Evolutionary conservation across 1,140 invertebrate genomes (phyloP).

Genomic region (Chionoecetes opilio): DNA sequence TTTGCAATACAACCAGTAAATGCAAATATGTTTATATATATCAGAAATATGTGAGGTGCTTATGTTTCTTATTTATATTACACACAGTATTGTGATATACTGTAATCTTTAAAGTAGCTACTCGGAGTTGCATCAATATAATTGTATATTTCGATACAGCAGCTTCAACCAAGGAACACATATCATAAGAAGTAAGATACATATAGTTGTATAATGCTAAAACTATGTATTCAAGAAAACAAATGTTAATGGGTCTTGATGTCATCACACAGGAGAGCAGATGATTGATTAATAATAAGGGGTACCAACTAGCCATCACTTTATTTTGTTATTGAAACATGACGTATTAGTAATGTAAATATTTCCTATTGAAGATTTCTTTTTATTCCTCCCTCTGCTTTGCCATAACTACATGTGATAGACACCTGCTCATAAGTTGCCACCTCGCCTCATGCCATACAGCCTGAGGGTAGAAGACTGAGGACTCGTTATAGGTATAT

Average conservation of each 20-base stretch:
- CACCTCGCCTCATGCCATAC: too few relatives aligned
- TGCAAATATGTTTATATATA: not conserved
- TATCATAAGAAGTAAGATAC: conserved; percentile 42
- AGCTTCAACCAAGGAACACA: conserved; percentile 57
- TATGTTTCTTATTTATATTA: not conserved
- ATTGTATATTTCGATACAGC: not conserved
- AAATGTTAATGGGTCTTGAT: not conserved
- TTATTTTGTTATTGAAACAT: not conserved
- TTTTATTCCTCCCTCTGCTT: not conserved
- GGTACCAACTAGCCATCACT: not conserved
- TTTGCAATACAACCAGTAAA: not conserved
- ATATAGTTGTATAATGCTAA: not conserved
- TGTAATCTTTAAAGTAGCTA: not conserved
- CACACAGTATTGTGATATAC: not conserved
- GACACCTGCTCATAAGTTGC: too few relatives aligned
- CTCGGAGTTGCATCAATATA: not conserved
- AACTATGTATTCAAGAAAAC: not conserved
- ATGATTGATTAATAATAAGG: not conserved
- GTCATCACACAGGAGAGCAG: not conserved
- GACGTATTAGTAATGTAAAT: not conserved
- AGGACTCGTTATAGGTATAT: too few relatives aligned
- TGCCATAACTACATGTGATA: too few relatives aligned
- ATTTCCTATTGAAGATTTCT: not conserved
- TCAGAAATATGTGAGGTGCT: not conserved
- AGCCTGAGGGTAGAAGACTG: too few relatives aligned